These are phyloP conservation scores for Pelecanus crispus DNA, from an alignment of 2,113 vertebrate genomes.

Conservation along the genomic window DNA sequence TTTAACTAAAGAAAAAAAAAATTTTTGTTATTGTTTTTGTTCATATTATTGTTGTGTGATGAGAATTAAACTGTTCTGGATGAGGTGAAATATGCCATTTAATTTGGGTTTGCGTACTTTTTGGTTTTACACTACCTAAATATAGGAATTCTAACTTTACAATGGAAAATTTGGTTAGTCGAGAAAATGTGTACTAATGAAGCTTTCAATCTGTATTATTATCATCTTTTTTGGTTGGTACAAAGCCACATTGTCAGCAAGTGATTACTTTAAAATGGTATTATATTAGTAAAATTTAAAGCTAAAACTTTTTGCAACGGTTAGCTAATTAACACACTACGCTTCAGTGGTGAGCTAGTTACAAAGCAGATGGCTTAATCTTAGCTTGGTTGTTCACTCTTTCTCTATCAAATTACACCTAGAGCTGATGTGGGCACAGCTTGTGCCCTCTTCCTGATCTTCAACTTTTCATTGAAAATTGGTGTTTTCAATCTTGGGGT, in stretches of 20 bases:
- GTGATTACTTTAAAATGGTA: neutral
- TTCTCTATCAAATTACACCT: neutral
- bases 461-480: neutral
- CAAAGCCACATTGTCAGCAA: neutral
- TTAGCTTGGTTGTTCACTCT: neutral
- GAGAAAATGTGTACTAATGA: neutral
- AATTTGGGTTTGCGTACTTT: neutral
- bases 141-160: neutral
- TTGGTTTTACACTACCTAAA: neutral
- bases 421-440: neutral
- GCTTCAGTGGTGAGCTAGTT: neutral
- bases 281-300: neutral
- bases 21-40: neutral
- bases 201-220: neutral
- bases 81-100: neutral
- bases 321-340: neutral
- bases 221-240: neutral
- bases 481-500: neutral
- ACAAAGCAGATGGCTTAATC: neutral
- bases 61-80: neutral
- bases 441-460: neutral
- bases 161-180: neutral
- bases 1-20: neutral
- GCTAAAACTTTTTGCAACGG: neutral
- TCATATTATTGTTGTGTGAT: neutral